These are phyloP conservation scores for Eulemur coronatus DNA, from an alignment of 2,797 vertebrate species.

Conservation along the genomic window DNA sequence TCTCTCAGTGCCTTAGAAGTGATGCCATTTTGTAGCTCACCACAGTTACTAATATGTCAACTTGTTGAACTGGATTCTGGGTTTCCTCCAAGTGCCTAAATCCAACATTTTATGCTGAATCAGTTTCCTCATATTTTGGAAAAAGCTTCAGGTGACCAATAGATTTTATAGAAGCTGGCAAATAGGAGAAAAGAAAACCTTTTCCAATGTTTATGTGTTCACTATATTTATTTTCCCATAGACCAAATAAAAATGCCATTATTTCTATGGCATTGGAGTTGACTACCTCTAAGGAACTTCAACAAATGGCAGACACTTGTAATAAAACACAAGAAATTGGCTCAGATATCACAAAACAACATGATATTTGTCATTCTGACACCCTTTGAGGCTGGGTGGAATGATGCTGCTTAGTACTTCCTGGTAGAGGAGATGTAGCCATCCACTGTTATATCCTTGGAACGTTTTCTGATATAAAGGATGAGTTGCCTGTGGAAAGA, in stretches of 20 bases:
- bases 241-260: constrained; percentile 23
- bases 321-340: constrained; percentile 25
- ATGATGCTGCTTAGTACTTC: not conserved
- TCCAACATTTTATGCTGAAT: not conserved
- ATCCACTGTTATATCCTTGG: not conserved
- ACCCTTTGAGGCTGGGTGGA: not conserved
- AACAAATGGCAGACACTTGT: not conserved
- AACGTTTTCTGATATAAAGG: not conserved
- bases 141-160: not conserved
- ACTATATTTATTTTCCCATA: constrained; percentile 2
- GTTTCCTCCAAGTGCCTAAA: not conserved
- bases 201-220: not conserved
- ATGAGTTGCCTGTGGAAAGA: not conserved
- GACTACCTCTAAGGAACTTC: not conserved
- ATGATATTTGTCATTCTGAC: not conserved
- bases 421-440: not conserved
- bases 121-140: not conserved
- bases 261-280: not conserved
- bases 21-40: not conserved
- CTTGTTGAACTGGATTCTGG: not conserved
- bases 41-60: not conserved
- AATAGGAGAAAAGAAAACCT: not conserved
- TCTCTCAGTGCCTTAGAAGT: not conserved
- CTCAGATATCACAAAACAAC: not conserved
- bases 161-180: not conserved